These are phyloP conservation scores for Alces alces DNA, from an alignment of 2,113 vertebrate species.

Conservation along the genomic window DNA sequence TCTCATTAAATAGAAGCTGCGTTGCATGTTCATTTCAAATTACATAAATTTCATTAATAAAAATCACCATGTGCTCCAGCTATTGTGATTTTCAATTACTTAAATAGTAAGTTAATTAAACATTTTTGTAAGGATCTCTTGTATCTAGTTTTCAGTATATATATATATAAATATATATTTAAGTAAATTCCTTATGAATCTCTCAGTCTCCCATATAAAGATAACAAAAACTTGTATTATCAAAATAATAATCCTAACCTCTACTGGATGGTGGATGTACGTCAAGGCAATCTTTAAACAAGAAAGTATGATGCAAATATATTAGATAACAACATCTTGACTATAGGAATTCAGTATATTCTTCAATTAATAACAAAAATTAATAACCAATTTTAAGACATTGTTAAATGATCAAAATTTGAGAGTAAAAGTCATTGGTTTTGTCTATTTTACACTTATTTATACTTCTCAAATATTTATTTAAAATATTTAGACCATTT, in stretches of 20 bases:
- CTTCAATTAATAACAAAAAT: neutral
- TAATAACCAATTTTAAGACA: neutral
- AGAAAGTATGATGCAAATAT: neutral
- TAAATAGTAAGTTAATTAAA: neutral
- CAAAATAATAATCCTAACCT: neutral
- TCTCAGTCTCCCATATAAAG: neutral
- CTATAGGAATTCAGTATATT: neutral
- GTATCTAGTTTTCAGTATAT: neutral
- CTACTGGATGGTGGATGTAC: neutral
- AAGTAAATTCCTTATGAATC: neutral
- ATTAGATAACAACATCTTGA: neutral
- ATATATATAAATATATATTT: neutral
- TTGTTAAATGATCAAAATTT: neutral
- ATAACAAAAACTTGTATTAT: neutral
- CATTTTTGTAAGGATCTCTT: neutral
- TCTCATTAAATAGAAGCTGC: constrained; percentile 59
- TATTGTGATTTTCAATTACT: neutral
- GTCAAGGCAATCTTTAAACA: neutral
- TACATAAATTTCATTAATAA: neutral
- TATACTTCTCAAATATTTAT: neutral
- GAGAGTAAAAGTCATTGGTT: neutral
- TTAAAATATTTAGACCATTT: neutral
- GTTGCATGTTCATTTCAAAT: constrained; percentile 44
- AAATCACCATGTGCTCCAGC: neutral
- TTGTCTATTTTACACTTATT: neutral